Evolutionary conservation across 2,888 invertebrate species (phyloP), one percentile per base, ranked within the genome.

Genomic region (Falcaria lacertinaria): DNA sequence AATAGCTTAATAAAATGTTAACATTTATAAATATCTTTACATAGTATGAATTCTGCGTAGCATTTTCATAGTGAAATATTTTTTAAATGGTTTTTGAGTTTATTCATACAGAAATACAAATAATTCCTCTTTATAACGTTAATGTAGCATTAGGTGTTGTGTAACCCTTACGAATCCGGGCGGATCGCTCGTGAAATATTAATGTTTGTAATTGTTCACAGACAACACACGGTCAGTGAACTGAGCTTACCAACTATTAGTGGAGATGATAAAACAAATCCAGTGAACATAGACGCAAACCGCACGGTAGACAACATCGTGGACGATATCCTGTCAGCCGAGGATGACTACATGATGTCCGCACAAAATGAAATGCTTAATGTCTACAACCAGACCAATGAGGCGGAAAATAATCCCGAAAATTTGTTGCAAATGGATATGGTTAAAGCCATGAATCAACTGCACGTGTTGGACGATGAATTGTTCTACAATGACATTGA

Each of bases 381-480:
- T 40, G 60, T 60, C 0, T 74, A 74, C 43, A 76, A 68, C 42
- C 59, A 56, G 15, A 56, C 51, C 15, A 57, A 50, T 6, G 69
- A 74, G 15, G 46, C 66, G 0, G 74, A 76, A 11, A 62, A 59
- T 7, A 72, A 63, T 4, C 48, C 60, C 3, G 80, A 85, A n/a
- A 78, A 74, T 41, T 50, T 81, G 4, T 80, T 81, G 75, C 88
- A 85, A 57, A 79, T 83, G n/a, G 87, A 87, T 49, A 63, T 88
- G 15, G 48, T 87, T 0, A 85, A 85, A 63, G 87, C 87, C 45
- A 86, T 88, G 68, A 84, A 84, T 39, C 80, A 84, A 17, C 57
- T 88, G n/a, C 81, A 87, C 42, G 74, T 75, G 34, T 45, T 87
- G 34, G 88, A 88, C 15, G 88, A 88, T 53, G 88, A 88, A 58